These are phyloP conservation scores for Bruchidius siliquastri DNA, from an alignment of 2,888 invertebrate genomes.

Conservation along the genomic window DNA sequence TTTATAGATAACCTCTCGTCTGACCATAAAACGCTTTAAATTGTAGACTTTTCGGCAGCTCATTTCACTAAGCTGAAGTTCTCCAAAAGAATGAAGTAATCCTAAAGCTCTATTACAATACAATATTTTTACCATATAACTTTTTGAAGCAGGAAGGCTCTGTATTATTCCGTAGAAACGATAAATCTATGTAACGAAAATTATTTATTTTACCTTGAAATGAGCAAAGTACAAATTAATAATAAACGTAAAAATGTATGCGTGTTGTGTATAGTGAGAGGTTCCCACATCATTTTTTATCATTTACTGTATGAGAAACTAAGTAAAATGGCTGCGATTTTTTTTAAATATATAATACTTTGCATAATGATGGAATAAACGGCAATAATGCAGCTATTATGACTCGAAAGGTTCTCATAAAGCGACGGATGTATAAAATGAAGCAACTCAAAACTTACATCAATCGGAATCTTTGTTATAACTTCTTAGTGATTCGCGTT, in stretches of 20 bases:
- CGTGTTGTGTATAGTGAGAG: background rate
- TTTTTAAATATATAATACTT: background rate
- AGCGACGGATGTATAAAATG: background rate
- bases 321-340: background rate
- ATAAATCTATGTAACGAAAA: no score
- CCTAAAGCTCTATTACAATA: no score
- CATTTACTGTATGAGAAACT: background rate
- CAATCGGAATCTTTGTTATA: background rate
- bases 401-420: background rate
- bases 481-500: background rate
- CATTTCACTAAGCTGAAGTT: no score
- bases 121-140: no score
- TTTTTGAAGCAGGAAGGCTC: no score
- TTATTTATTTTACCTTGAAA: background rate
- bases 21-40: no score
- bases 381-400: background rate
- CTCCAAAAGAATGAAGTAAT: no score
- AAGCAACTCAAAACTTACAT: background rate
- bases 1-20: no score
- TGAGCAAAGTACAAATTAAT: background rate
- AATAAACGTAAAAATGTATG: background rate
- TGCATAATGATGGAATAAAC: background rate
- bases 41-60: no score
- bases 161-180: no score
- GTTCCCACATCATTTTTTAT: background rate